Evolutionary conservation across 2,888 invertebrate genomes (phyloP), one percentile per base, ranked within the genome.

Genomic region (Aquatica leii): DNA sequence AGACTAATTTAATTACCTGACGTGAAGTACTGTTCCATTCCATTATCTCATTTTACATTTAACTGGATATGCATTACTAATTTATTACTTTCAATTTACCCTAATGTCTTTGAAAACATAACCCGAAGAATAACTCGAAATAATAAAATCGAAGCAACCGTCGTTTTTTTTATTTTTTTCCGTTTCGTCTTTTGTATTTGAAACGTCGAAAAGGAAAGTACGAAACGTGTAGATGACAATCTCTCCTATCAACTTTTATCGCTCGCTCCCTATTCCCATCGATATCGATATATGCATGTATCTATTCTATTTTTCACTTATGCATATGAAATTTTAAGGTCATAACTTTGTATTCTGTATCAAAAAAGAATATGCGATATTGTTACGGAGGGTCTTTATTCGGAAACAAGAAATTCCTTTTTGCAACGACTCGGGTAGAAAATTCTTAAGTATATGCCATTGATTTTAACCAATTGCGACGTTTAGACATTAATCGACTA

Each of bases 1-100:
- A 59, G 62, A 62, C 62, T 62, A 66, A 66, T 62, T 66, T 66
- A 62, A 66, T 66, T 55, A 66, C 66, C 62, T 62, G 59, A 62
- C 59, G 59, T 62, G 66, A 66, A 59, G 56, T 66, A 66, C 66
- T 59, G 46, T 52, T 59, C 59, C 53, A 53, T 59, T 62, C 66
- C 66, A 66, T 66, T 66, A 66, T 59, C 59, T 59, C 62, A 31
- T 62, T 62, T 66, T 43, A 60, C 59, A 62, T 62, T 66, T 62
- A 62, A 59, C 60, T 49, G 54, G 54, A 65, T 65, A 60, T 60
- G 60, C 60, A 64, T 65, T 57, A 60, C 57, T 65, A 65, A 65
- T 65, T 65, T 65, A 65, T 60, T 51, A 20, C 46, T 1, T 14
- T 14, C 20, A 49, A 62, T 41, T 62, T 46, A 31, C 21, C 35